Evolutionary conservation across 2,113 vertebrate genomes (phyloP).

Genomic region (Jaculus jaculus): DNA sequence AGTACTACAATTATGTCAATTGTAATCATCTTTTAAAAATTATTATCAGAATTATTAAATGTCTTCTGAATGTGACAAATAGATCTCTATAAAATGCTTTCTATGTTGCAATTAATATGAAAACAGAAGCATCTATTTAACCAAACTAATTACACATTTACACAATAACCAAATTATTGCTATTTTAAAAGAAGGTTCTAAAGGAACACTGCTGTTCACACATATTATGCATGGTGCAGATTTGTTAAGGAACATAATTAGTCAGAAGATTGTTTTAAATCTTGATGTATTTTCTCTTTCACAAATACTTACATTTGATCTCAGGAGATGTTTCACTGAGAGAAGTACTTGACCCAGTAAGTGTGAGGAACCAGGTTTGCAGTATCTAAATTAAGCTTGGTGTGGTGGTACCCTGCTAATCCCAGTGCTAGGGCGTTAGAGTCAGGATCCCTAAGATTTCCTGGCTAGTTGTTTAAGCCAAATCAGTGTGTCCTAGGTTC

Average conservation of each 20-base stretch:
- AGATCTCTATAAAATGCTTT: background rate
- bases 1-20: background rate
- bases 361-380: no score
- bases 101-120: background rate
- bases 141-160: slow-evolving; percentile 35
- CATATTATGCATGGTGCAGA: background rate
- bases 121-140: background rate
- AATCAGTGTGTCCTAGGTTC: no score
- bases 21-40: background rate
- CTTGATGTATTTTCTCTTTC: slow-evolving; percentile 19
- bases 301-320: background rate
- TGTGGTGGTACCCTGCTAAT: no score
- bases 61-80: background rate
- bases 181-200: background rate
- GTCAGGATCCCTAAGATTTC: no score
- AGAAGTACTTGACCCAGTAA: no score
- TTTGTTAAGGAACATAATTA: slow-evolving; percentile 3
- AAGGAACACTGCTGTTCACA: background rate
- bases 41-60: background rate
- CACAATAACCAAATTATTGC: background rate
- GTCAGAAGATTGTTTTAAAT: slow-evolving; percentile 12
- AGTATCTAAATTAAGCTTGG: no score
- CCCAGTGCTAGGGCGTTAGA: no score
- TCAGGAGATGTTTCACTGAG: no score
- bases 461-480: no score